A percentile compares a stretch with the other conserved stretches of the same genome.
These are phyloP conservation scores for Leguminivora glycinivorella DNA, from an alignment of 1,140 invertebrate species.

Conservation along the genomic window DNA sequence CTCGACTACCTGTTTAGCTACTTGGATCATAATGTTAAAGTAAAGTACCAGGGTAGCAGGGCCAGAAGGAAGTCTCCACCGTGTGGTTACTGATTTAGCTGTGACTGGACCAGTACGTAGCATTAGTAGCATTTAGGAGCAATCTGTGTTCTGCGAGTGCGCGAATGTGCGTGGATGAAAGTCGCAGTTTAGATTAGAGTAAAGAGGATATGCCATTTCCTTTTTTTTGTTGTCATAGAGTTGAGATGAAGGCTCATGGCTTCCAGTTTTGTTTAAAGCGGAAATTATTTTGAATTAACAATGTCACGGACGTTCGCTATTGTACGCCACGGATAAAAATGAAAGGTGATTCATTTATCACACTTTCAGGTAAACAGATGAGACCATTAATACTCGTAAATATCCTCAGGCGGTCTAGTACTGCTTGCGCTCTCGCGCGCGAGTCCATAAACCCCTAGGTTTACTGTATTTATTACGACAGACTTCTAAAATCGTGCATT, in stretches of 20 bases:
- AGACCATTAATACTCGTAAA: too few species aligned
- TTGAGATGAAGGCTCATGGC: too few species aligned
- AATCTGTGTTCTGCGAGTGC: slow-evolving; percentile 7
- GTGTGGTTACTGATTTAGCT: slow-evolving; percentile 27
- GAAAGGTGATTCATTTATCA: too few species aligned
- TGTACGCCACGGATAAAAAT: too few species aligned
- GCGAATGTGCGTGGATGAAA: not conserved
- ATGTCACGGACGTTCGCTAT: too few species aligned
- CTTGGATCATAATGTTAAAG: slow-evolving; percentile 12
- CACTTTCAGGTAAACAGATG: too few species aligned
- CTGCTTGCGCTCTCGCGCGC: too few species aligned
- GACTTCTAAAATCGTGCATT: too few species aligned
- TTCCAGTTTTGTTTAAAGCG: not conserved
- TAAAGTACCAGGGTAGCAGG: slow-evolving; percentile 25
- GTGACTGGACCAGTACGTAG: not conserved
- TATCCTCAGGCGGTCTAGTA: too few species aligned
- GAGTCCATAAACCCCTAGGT: too few species aligned
- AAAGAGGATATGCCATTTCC: not conserved
- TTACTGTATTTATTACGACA: too few species aligned
- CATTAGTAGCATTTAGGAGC: slow-evolving; percentile 2
- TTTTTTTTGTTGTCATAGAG: too few species aligned
- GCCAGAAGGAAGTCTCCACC: slow-evolving; percentile 15
- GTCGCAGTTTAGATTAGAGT: not conserved
- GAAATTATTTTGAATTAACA: not conserved
- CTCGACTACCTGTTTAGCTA: not conserved